These are phyloP conservation scores for Empis stercorea DNA, from an alignment of 2,888 invertebrate genomes.

Conservation along the genomic window DNA sequence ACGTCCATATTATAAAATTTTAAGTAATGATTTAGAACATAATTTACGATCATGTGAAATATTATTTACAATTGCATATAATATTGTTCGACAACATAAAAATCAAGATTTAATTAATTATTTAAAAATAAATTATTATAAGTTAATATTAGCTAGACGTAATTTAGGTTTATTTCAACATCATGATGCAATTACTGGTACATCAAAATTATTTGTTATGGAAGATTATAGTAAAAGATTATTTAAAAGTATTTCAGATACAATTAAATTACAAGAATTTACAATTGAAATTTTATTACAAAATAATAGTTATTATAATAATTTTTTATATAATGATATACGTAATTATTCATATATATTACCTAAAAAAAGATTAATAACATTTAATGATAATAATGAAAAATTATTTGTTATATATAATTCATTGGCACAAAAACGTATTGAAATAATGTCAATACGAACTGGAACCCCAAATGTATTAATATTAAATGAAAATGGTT, in stretches of 20 bases:
- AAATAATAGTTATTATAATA: conserved; percentile 29
- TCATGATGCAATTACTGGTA: conserved; percentile 96
- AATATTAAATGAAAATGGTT: conserved; percentile 50
- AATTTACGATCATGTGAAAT: conserved; percentile 73
- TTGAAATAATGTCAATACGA: conserved; percentile 62
- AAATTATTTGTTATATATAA: conserved; percentile 64
- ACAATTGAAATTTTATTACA: conserved; percentile 48
- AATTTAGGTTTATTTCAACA: conserved; percentile 90
- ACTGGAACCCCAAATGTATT: conserved; percentile 58
- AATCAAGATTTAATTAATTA: conserved; percentile 49
- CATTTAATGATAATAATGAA: conserved; percentile 41
- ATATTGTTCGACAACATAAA: conserved; percentile 52
- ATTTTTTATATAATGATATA: conserved; percentile 51
- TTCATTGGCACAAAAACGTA: conserved; percentile 61
- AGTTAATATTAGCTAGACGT: conserved; percentile 64
- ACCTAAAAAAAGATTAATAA: conserved; percentile 58
- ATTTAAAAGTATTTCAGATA: conserved; percentile 69
- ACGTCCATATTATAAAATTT: conserved; percentile 70
- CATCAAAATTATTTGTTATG: conserved; percentile 85
- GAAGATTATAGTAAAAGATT: conserved; percentile 82
- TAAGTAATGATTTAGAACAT: conserved; percentile 73
- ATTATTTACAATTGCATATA: conserved; percentile 67
- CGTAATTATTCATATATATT: conserved; percentile 68
- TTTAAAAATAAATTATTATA: conserved; percentile 65
- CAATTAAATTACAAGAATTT: conserved; percentile 61